phyloP scores from a whole-genome alignment of 1,140 invertebrate genomes.

The Andricus grossulariae region DNA sequence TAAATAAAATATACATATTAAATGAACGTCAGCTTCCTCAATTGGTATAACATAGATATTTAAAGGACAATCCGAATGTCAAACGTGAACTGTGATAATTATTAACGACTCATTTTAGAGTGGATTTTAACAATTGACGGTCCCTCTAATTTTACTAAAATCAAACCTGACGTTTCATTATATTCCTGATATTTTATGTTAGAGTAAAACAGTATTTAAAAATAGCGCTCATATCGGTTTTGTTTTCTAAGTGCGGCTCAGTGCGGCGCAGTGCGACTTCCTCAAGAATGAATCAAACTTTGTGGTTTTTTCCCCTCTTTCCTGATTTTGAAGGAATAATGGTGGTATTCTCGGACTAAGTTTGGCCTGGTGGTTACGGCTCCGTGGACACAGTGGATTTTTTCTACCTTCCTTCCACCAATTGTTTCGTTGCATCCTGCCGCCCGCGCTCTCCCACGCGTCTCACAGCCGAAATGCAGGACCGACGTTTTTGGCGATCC shows the following conservation, averaged over 20 bases:
- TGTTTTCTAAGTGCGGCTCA: no score
- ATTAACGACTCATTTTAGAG: no score
- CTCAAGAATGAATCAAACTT: constrained; percentile 31
- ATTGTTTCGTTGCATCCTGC: constrained; percentile 74
- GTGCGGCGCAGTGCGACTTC: no score
- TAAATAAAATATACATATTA: constrained; percentile 10
- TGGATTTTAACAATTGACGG: no score
- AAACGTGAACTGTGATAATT: neutral
- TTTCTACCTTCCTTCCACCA: constrained; percentile 64
- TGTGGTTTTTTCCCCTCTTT: neutral
- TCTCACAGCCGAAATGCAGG: constrained; percentile 11
- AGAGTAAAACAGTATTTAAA: no score
- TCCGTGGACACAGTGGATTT: constrained; percentile 62
- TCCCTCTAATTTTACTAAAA: no score
- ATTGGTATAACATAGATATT: neutral
- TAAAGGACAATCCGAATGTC: neutral
- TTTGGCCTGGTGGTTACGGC: constrained; percentile 65
- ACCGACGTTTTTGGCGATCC: constrained; percentile 44
- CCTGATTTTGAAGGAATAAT: constrained; percentile 46
- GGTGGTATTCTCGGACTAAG: constrained; percentile 55
- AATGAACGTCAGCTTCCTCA: neutral
- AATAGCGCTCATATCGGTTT: no score
- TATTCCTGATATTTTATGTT: no score
- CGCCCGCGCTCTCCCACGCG: constrained; percentile 63
- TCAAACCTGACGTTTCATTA: no score